Evolutionary conservation across 2,797 vertebrate genomes (phyloP), one percentile per base, ranked within the genome.

Genomic region (Spondyliosoma cantharus): DNA sequence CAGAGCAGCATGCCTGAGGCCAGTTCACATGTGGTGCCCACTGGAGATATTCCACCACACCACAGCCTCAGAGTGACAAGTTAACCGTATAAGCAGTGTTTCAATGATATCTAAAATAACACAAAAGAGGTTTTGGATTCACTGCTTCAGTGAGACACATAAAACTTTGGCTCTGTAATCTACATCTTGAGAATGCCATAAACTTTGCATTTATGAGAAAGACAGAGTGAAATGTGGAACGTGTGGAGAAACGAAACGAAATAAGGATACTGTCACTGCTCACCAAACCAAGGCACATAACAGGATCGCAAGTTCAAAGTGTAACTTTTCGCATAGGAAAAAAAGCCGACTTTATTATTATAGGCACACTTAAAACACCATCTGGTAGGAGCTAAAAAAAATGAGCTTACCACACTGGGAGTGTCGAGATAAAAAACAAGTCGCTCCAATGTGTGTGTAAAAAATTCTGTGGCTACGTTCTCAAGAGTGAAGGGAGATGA

Each of bases 341-440:
- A 27, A 67, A 57, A 62, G 42, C 7, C 24, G 5, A 53, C 32
- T 76, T 74, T 61, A 66, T 83, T 85, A 79, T 74, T 73, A 82
- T n/a, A 76, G 75, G 57, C 71, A 67, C 32, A 75, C 64, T 68
- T 84, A 80, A 84, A 89, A 85, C 57, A 50, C 29, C 83, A 90
- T 81, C 70, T 80, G 87, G 75, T 80, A 83, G 65, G 29, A 71
- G 60, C 59, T 59, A 48, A 76, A 61, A 76, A 61, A 83, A 87
- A 88, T 68, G 22, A 89, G 81, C 76, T 90, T 85, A 90, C 90
- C 85, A 87, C 85, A 85, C 73, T 3, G 66, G 71, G 59, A 89
- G 79, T 43, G 64, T 19, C 11, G 72, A 90, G 87, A 91, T 86
- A 80, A 91, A 37, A 93, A 93, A 93, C 74, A 72, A 74, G 76